Evolutionary conservation across 2,797 vertebrate species (phyloP), one percentile per base, ranked within the genome.

Genomic region (Pampus argenteus): DNA sequence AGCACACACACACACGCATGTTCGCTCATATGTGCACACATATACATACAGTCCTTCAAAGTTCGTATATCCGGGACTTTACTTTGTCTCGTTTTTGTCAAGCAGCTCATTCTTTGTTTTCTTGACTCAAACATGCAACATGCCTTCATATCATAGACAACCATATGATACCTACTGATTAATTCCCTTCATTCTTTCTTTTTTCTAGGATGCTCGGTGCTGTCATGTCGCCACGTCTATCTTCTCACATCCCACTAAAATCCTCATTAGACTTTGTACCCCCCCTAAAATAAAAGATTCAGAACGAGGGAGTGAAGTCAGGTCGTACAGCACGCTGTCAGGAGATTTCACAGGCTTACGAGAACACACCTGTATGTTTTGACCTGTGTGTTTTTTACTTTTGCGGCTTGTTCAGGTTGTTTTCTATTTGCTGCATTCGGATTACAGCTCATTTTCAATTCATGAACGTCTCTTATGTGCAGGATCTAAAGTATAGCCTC

Each of bases 1-100:
- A 90, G 83, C 87, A 78, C 84, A 74, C 56, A 64, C 78, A 60
- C 85, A 76, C 81, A 81, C 84, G 44, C 64, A 74, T 45, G 44
- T 67, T 20, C 4, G 28, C 55, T 66, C 77, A 78, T 72, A 78
- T 66, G 66, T 63, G 29, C 83, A 58, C 75, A 71, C 76, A 61
- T 47, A 42, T 29, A 29, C 45, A 51, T 49, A 14, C 76, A 11
- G 55, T 34, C 6, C 57, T 54, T 68, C 22, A 48, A 26, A 72
- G 66, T 54, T 51, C 62, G 71, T 48, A 47, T 61, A 49, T 66
- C 26, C 9, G 70, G 50, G 45, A 69, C 60, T 83, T 71, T 66
- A 47, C 51, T 55, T 64, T 38, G 58, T 66, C 54, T 73, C 65
- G 7, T 61, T 73, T 73, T 74, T 78, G 61, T 77, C 64, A n/a